Evolutionary conservation across 2,113 vertebrate genomes (phyloP).

Genomic region (Antechinus stuartii): DNA sequence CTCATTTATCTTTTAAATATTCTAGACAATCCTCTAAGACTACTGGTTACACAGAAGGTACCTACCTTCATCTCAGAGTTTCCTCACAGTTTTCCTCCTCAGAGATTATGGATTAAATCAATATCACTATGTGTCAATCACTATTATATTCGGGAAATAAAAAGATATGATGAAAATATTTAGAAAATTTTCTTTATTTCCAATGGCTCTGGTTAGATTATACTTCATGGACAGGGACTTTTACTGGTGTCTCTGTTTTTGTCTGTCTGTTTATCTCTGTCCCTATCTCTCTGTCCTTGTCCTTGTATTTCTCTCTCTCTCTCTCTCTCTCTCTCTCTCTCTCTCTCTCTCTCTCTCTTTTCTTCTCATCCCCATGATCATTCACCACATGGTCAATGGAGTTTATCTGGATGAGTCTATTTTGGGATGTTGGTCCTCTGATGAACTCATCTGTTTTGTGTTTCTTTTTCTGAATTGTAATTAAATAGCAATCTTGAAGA

Average conservation of each 20-base stretch:
- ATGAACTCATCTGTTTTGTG: not conserved
- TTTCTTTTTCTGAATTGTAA: not conserved
- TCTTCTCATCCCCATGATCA: not conserved
- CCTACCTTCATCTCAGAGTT: not conserved
- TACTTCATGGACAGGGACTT: not conserved
- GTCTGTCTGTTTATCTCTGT: not conserved
- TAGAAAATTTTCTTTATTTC: not conserved
- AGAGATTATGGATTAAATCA: not conserved
- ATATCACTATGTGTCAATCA: not conserved
- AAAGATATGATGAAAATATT: not conserved
- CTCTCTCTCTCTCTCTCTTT: too few relatives aligned
- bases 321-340: too few relatives aligned
- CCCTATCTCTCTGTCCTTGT: not conserved
- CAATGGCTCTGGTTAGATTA: not conserved
- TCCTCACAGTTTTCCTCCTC: not conserved
- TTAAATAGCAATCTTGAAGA: not conserved
- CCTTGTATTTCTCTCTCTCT: too few relatives aligned
- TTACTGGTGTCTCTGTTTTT: not conserved
- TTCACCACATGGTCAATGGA: not conserved
- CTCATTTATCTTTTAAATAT: not conserved
- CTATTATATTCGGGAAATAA: not conserved
- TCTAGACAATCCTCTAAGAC: not conserved
- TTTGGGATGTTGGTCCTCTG: not conserved
- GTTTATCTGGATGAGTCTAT: not conserved
- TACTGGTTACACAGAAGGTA: not conserved